phyloP scores from a whole-genome alignment of 2,797 vertebrate species.

The Microctenopoma steveboyesi region DNA sequence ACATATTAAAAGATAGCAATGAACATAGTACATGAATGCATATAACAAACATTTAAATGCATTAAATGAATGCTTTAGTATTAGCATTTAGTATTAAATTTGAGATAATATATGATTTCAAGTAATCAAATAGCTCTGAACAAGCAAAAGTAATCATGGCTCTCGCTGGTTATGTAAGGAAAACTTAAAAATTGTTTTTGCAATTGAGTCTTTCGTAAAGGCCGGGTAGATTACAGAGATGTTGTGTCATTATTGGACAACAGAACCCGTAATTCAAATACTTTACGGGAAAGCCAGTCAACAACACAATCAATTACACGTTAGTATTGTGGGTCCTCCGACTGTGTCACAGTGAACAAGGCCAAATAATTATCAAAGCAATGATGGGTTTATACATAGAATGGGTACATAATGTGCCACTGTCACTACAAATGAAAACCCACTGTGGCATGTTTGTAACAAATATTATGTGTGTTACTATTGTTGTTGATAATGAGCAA shows the following conservation, averaged over 20 bases:
- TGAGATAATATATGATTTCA: not conserved
- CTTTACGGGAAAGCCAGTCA: not conserved
- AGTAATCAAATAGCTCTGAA: not conserved
- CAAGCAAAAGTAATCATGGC: not conserved
- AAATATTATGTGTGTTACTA: not conserved
- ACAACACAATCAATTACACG: not conserved
- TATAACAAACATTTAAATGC: not conserved
- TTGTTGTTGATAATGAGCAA: not conserved
- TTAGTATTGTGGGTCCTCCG: no score
- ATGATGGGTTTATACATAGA: no score
- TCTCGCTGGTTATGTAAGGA: not conserved
- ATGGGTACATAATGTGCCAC: no score
- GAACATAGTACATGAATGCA: no score
- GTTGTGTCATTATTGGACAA: not conserved
- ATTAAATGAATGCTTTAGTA: not conserved
- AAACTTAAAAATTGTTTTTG: not conserved
- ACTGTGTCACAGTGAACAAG: no score
- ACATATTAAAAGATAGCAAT: not conserved
- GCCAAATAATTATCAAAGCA: no score
- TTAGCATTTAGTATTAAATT: not conserved
- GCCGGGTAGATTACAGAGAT: not conserved
- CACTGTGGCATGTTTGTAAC: not conserved
- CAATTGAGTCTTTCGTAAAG: not conserved
- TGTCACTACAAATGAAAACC: no score
- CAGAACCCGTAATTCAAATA: not conserved